phyloP scores from a whole-genome alignment of 2,113 vertebrate genomes.

The Ranitomeya imitator region DNA sequence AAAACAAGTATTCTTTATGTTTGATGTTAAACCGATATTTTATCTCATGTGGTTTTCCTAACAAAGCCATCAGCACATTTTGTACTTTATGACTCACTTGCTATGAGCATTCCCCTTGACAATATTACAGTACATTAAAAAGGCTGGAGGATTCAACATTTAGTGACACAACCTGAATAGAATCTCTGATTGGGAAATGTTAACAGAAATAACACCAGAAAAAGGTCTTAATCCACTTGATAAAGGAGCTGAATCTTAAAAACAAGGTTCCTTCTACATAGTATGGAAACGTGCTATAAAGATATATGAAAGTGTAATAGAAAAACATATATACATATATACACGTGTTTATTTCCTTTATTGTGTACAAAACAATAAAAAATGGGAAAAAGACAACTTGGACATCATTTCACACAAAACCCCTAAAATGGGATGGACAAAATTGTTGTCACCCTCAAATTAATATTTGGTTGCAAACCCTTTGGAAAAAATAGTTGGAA shows the following conservation, averaged over 20 bases:
- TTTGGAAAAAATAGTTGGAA: too few species aligned
- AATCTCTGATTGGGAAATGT: slow-evolving; percentile 26
- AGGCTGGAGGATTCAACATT: slow-evolving; percentile 29
- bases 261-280: neutral
- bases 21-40: slow-evolving; percentile 6
- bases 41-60: neutral
- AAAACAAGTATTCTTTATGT: neutral
- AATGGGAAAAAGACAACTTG: too few species aligned
- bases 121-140: slow-evolving; percentile 23
- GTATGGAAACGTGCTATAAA: too few species aligned
- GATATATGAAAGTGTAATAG: too few species aligned
- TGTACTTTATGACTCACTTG: slow-evolving; percentile 18
- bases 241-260: neutral
- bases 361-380: too few species aligned
- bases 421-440: too few species aligned
- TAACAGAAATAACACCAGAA: neutral
- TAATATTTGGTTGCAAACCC: too few species aligned
- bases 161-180: slow-evolving; percentile 6
- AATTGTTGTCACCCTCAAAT: too few species aligned
- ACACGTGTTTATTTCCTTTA: too few species aligned
- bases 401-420: too few species aligned
- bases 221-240: neutral
- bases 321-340: too few species aligned
- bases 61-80: neutral
- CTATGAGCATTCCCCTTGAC: slow-evolving; percentile 12